Base-by-base conservation (phyloP, 2,113 vertebrate genomes). In the Triplophysa rosa region DNA sequence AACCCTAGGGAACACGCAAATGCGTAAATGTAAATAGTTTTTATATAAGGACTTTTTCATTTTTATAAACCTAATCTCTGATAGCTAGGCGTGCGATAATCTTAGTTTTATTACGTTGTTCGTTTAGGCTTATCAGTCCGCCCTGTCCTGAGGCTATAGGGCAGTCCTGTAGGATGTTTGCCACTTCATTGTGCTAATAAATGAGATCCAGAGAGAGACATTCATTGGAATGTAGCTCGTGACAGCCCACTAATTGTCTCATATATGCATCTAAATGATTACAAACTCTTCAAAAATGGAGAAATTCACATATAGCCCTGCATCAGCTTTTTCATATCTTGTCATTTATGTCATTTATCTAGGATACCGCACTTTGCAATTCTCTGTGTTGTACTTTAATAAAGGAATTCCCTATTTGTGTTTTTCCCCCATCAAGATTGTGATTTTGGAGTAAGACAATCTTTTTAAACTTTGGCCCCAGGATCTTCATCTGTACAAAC, bases 401-500 rank as follows among this genome's bases (percentile, higher is more conserved):
- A 17, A 52, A 58, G 8, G 17, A 0, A 21, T 79, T 24, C 45
- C 4, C 29, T 26, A 19, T 54, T 29, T 64, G 3, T 72, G 4
- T 72, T 40, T 33, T 10, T 17, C 56, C 23, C n/a, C 66, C 23
- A 17, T 72, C 67, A 80, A 37, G 78, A 67, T 80, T 66, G 52
- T 9, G 40, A 49, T 52, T 62, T 63, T 70, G 42, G 56, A 79
- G 24, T 59, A 26, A 63, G 16, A 21, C 6, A 37, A 37, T 83
- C 61, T 63, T 45, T 17, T 42, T 64, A 17, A 56, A 14, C 45
- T 65, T 24, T 5, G 23, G 8, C 13, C n/a, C 19, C 23, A 21
- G 2, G 14, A 68, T 42, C 33, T 13, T 61, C 14, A 59, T 52
- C 33, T 23, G 54, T 19, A 8, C 29, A 52, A 8, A 23, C 7